Base-by-base conservation (phyloP, 2,888 invertebrate species). In the Trichopria drosophilae region DNA sequence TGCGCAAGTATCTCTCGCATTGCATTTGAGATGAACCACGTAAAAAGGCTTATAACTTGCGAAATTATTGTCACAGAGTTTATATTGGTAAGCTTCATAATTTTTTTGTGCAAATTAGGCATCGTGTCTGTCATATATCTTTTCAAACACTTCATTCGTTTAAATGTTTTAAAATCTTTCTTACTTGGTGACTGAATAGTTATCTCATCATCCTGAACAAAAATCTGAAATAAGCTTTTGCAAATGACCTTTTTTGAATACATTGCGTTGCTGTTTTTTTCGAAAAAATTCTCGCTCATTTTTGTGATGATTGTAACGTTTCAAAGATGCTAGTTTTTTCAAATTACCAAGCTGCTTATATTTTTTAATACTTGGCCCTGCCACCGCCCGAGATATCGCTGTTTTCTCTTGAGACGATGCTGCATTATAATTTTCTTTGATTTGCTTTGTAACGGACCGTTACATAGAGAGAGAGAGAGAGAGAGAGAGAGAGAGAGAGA, bases 31-130 rank as follows among this genome's bases (percentile, higher is more conserved):
- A 9, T 29, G 29, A 15, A 5, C 29, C 29, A 29, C 29, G 29
- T 29, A 29, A 29, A 29, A 29, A 29, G 29, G 29, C 29, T 29
- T 29, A 29, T 29, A 29, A 29, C 29, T 29, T 9, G 29, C 29
- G 29, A 29, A 29, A 29, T 29, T 29, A 29, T 29, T 29, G 29
- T 29, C 12, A 29, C 29, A 6, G 29, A 29, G 29, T 15, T 29
- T 29, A 29, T 29, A 6, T 29, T 29, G 29, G 1, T 29, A 29
- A 29, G 29, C 5, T 29, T 29, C 29, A 29, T 29, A 9, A 29
- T 13, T 9, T 29, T 6, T n/a, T n/a, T n/a, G n/a, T n/a, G n/a
- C n/a, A n/a, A n/a, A n/a, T n/a, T n/a, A n/a, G n/a, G n/a, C n/a
- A n/a, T n/a, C n/a, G n/a, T n/a, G n/a, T n/a, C n/a, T n/a, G n/a